Evolutionary conservation across 2,888 invertebrate genomes (phyloP).

Genomic region (Poecilus cupreus): DNA sequence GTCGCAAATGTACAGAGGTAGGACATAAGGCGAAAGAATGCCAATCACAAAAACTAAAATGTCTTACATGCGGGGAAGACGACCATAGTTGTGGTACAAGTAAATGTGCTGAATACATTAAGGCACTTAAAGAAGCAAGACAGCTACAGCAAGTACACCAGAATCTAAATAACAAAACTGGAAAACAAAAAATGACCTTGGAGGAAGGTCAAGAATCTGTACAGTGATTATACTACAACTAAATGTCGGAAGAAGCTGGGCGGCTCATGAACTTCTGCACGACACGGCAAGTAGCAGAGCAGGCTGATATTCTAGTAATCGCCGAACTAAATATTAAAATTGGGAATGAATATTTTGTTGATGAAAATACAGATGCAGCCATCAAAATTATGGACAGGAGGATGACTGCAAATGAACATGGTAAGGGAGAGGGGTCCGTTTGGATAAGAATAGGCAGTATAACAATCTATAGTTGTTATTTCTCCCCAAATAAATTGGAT

Average conservation of each 20-base stretch:
- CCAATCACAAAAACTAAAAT: not conserved
- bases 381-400: not conserved
- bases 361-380: not conserved
- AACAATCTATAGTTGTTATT: not conserved
- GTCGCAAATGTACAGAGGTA: conserved; percentile 38
- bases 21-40: conserved; percentile 44
- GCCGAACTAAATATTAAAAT: not conserved
- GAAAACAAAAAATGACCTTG: no score
- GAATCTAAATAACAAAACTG: no score
- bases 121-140: no score
- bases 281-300: not conserved
- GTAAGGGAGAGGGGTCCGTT: not conserved
- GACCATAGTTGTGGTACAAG: conserved; percentile 28
- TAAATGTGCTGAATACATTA: conserved; percentile 40
- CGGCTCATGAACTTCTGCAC: not conserved
- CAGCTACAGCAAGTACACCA: no score
- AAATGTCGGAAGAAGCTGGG: no score
- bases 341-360: not conserved
- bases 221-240: no score
- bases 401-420: not conserved
- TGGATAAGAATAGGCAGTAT: not conserved
- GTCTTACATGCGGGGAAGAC: conserved; percentile 44
- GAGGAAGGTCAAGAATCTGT: no score
- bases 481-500: not conserved
- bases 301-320: not conserved